These are phyloP conservation scores for Philaethria dido DNA, from an alignment of 2,888 invertebrate species.

Conservation along the genomic window DNA sequence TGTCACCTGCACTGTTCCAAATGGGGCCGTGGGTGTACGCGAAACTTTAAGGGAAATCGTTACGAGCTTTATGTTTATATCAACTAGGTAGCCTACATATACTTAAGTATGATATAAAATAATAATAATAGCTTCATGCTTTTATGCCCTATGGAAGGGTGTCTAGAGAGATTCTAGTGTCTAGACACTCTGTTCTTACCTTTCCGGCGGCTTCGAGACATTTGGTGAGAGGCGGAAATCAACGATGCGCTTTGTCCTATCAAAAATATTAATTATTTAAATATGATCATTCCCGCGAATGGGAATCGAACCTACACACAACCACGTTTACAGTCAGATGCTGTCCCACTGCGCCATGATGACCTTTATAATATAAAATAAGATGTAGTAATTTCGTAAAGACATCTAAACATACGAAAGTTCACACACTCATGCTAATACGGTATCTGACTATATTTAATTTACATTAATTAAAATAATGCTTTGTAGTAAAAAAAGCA, in stretches of 20 bases:
- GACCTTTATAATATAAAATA: slow-evolving; percentile 68
- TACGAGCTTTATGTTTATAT: slow-evolving; percentile 66
- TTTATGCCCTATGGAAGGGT: too few species aligned
- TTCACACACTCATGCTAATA: slow-evolving; percentile 32
- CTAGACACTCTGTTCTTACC: too few species aligned
- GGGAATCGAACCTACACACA: too few species aligned
- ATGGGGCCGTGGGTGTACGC: slow-evolving; percentile 67
- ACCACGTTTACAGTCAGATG: too few species aligned
- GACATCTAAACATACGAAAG: slow-evolving; percentile 4
- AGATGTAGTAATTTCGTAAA: slow-evolving; percentile 47
- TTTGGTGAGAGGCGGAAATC: too few species aligned
- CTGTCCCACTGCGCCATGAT: too few species aligned
- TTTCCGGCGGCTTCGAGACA: too few species aligned
- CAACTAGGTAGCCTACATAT: slow-evolving; percentile 65
- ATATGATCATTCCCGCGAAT: too few species aligned
- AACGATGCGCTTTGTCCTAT: too few species aligned
- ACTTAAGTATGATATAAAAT: slow-evolving; percentile 39
- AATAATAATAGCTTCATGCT: too few species aligned
- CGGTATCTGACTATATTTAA: slow-evolving; percentile 17
- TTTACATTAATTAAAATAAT: slow-evolving; percentile 30
- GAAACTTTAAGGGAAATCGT: slow-evolving; percentile 71
- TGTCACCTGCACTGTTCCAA: slow-evolving; percentile 41
- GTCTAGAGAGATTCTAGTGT: too few species aligned
- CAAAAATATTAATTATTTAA: too few species aligned
- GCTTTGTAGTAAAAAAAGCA: not conserved